Evolutionary conservation across 2,888 invertebrate genomes (phyloP), one percentile per base, ranked within the genome.

Genomic region (Conistra vaccinii): DNA sequence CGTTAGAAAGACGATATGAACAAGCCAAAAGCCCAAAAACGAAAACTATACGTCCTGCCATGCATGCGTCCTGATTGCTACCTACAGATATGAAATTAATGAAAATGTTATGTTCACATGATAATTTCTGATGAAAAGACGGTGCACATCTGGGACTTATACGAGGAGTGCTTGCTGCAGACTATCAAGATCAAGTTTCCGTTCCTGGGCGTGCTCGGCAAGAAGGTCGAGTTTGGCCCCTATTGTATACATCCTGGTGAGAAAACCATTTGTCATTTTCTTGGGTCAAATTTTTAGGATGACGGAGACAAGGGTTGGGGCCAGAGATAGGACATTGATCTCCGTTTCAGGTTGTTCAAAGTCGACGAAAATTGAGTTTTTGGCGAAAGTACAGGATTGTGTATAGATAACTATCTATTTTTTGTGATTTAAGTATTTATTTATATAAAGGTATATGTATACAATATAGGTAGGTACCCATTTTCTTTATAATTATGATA

Each of bases 91-190:
- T 45, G 23, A 62, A 20, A 26, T 39, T 26, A 62, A 42, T 42
- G 12, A 58, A 14, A 23, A 42, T n/a, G n/a, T 45, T 29, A 45
- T 78, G 0, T 78, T 61, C 10, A 61, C 35, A 4, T 20, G 6
- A n/a, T 14, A 12, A 7, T 23, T 61, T 63, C 6, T 23, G 55
- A 0, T 76, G 1, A 55, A 23, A 90, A 97, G 97, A 93, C 94
- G 35, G 85, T 97, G 20, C 97, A 97, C 88, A 93, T 97, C 45
- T 97, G 97, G 97, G 97, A 97, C 84, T 88, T 97, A 57, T 96
- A 96, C 80, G 97, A 97, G 78, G 96, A 97, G 75, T 95, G 94
- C 72, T 95, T 97, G 63, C 91, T 97, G 7, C 97, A 97, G 90
- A 97, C 96, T 1, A 87, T 97, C 29, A 95, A 95, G 77, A 91